These are phyloP conservation scores for Drosophila histrio DNA, from an alignment of 2,888 invertebrate species.

Conservation along the genomic window DNA sequence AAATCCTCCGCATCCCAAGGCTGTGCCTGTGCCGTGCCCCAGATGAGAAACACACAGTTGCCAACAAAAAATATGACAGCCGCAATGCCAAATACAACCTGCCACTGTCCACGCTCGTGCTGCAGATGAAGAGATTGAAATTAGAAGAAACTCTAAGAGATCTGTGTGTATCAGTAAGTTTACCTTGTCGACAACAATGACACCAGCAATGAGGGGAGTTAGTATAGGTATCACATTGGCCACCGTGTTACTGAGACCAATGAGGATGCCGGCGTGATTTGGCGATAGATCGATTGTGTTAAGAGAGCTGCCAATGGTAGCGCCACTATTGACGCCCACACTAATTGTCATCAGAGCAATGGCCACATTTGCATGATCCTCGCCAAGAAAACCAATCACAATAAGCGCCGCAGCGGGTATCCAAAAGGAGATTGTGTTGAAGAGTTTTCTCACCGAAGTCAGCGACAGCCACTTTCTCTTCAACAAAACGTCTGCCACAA, in stretches of 20 bases:
- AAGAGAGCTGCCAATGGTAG: conserved; percentile 84
- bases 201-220: conserved; percentile 86
- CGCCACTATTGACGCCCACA: conserved; percentile 84
- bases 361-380: conserved; percentile 83
- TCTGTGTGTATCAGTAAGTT: not conserved
- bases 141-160: not conserved
- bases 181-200: conserved; percentile 84
- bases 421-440: conserved; percentile 82
- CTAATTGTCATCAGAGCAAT: conserved; percentile 86
- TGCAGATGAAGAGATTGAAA: conserved; percentile 5
- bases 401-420: conserved; percentile 86
- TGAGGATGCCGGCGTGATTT: conserved; percentile 87
- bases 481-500: conserved; percentile 84
- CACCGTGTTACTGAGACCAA: conserved; percentile 88
- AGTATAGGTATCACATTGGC: conserved; percentile 87
- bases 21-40: conserved; percentile 88
- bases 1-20: conserved; percentile 88
- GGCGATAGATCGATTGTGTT: conserved; percentile 88
- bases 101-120: conserved; percentile 87
- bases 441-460: conserved; percentile 68
- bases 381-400: conserved; percentile 84
- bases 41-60: conserved; percentile 89
- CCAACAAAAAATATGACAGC: conserved; percentile 88
- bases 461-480: conserved; percentile 82
- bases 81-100: conserved; percentile 89